These are phyloP conservation scores for Heliconius melpomene DNA, from an alignment of 1,140 invertebrate species.

Conservation along the genomic window DNA sequence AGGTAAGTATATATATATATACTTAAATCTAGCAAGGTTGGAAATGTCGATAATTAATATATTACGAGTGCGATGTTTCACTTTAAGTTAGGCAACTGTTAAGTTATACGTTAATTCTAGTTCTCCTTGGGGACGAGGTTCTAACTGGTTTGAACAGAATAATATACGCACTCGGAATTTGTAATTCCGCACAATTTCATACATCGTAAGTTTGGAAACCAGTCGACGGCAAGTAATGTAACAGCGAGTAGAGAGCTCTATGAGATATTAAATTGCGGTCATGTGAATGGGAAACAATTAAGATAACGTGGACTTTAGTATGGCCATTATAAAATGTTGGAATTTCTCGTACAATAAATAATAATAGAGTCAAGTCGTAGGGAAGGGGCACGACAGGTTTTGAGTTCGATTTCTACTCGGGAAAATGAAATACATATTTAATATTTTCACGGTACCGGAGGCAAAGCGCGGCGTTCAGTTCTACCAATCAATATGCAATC, in stretches of 20 bases:
- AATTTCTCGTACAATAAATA: not conserved
- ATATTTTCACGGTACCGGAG: no score
- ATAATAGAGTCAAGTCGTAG: no score
- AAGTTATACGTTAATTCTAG: conserved; percentile 25
- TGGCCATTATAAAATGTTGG: not conserved
- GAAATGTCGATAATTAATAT: conserved; percentile 15
- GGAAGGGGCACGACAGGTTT: no score
- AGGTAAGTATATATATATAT: no score
- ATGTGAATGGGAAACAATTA: not conserved
- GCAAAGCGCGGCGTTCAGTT: no score
- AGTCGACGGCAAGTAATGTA: conserved; percentile 21
- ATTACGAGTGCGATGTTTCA: conserved; percentile 11
- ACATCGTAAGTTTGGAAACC: conserved; percentile 30
- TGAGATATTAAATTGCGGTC: conserved; percentile 8
- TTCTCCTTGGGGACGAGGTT: conserved; percentile 29
- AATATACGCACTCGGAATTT: conserved; percentile 27
- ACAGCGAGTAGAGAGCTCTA: not conserved
- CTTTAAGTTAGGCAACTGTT: conserved; percentile 7
- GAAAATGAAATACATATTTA: no score
- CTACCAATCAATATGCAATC: no score
- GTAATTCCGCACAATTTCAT: conserved; percentile 30
- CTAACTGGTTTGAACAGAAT: conserved; percentile 30
- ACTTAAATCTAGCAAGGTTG: not conserved
- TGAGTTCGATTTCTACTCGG: no score
- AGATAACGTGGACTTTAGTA: not conserved